Evolutionary conservation across 2,888 invertebrate genomes (phyloP), one percentile per base, ranked within the genome.

Genomic region (Coremacera marginata): DNA sequence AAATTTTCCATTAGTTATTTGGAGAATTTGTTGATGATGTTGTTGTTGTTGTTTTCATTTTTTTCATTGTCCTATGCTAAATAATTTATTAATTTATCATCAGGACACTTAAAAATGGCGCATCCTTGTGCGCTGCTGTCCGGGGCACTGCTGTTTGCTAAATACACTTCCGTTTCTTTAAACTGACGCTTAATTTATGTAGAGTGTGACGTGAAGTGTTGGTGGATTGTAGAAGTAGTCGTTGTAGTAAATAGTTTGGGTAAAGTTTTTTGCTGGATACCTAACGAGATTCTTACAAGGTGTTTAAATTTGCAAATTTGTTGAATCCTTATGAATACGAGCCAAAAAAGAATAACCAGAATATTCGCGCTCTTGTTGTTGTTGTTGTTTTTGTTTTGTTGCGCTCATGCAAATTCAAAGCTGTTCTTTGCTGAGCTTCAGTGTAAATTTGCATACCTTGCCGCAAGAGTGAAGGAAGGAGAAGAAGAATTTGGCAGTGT

Each of bases 281-380:
- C 60, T 44, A 71, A 71, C 57, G 37, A 60, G 44, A 71, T 71
- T 60, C 57, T 71, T 60, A 71, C 44, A 71, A 71, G 71, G 71
- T 71, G 71, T 71, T 71, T 71, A 60, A 71, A 57, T 71, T 55
- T 71, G 60, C 71, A 71, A 71, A 71, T 71, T 71, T 71, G 60
- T 60, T 60, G 44, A 71, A 71, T 70, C 55, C 70, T 70, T 70
- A 52, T 70, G 70, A 57, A 19, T 52, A 16, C 7, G 55, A 7
- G 14, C 31, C 5, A 52, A 71, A 22, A 71, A 71, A 60, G 71
- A 8, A 71, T 60, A 34, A 71, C 7, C 55, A 22, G 44, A 60
- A 55, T 16, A 11, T 71, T 57, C 31, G 44, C 37, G 34, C n/a
- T 57, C 5, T 55, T 60, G 60, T 16, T 27, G 8, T 22, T 27